Conservation (phyloP, 2,797 vertebrate genomes). For the Zalophus californianus region DNA sequence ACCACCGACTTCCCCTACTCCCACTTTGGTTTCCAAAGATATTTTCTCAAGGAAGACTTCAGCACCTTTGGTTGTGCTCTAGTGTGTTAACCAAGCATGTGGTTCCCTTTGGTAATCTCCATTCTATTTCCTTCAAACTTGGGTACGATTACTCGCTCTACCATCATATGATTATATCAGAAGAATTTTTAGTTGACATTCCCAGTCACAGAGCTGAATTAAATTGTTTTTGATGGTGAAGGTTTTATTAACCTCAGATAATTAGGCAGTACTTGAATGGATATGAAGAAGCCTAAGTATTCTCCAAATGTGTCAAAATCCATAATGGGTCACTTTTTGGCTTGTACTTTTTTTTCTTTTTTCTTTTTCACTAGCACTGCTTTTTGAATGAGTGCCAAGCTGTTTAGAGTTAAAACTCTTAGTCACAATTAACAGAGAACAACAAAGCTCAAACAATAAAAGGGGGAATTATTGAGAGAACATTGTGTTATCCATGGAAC, state of each 20-base stretch:
- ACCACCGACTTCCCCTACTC: neutral
- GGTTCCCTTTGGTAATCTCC: neutral
- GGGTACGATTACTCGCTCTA: neutral
- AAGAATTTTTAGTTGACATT: conserved; percentile 1
- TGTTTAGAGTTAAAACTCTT: conserved; percentile 65
- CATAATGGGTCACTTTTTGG: neutral
- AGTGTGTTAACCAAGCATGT: neutral
- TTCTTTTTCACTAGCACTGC: conserved; percentile 7
- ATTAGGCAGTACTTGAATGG: neutral
- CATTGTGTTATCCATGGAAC: neutral
- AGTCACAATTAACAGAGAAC: conserved; percentile 45
- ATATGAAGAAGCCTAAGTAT: neutral
- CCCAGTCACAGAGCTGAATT: neutral
- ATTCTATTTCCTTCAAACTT: neutral
- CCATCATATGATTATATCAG: neutral
- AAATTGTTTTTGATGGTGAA: conserved; percentile 23
- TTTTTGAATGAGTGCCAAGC: conserved; percentile 46
- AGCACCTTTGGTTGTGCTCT: conserved; percentile 44
- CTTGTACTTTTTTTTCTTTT: neutral
- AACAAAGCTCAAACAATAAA: conserved; percentile 45
- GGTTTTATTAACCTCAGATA: neutral
- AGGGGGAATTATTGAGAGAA: conserved; percentile 11
- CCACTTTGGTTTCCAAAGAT: conserved; percentile 3
- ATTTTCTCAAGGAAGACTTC: conserved; percentile 62
- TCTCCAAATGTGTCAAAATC: conserved; percentile 43